A percentile compares a stretch with the other conserved stretches of the same genome.
These are phyloP conservation scores for Neuroscelio doddi DNA, from an alignment of 2,888 invertebrate species.

Conservation along the genomic window DNA sequence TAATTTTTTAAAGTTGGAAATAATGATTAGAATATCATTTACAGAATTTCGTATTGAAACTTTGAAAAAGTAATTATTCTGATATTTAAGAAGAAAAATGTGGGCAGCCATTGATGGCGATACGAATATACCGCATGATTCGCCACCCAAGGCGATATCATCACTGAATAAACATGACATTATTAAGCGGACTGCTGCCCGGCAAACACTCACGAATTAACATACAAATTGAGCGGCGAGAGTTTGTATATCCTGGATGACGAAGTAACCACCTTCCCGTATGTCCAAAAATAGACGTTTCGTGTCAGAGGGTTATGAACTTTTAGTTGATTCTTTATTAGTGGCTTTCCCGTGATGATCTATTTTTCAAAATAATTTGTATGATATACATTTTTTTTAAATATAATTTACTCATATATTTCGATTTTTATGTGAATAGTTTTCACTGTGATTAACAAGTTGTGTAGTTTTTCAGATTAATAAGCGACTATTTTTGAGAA, in stretches of 20 bases:
- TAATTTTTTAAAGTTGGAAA: not conserved
- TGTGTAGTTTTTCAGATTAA: no score
- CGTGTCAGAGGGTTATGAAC: constrained; percentile 33
- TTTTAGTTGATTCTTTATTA: constrained; percentile 23
- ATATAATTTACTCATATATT: no score
- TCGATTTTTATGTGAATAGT: no score
- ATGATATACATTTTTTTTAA: no score
- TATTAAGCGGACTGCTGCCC: constrained; percentile 70
- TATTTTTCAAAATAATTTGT: no score
- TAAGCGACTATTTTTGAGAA: no score
- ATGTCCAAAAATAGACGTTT: constrained; percentile 43
- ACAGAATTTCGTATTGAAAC: no score
- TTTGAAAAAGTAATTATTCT: constrained; percentile 21
- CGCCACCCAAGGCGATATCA: constrained; percentile 66
- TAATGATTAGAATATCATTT: constrained; percentile 2
- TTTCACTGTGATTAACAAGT: no score
- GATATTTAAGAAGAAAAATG: constrained; percentile 34
- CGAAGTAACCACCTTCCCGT: constrained; percentile 42
- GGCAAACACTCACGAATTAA: constrained; percentile 70
- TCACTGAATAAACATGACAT: constrained; percentile 72
- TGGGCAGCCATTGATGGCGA: constrained; percentile 48
- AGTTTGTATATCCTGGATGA: constrained; percentile 52
- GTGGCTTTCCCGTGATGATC: no score
- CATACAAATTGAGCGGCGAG: constrained; percentile 71
- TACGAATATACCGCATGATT: constrained; percentile 58